These are phyloP conservation scores for Dissostichus mawsoni DNA, from an alignment of 2,113 vertebrate genomes.

Conservation along the genomic window DNA sequence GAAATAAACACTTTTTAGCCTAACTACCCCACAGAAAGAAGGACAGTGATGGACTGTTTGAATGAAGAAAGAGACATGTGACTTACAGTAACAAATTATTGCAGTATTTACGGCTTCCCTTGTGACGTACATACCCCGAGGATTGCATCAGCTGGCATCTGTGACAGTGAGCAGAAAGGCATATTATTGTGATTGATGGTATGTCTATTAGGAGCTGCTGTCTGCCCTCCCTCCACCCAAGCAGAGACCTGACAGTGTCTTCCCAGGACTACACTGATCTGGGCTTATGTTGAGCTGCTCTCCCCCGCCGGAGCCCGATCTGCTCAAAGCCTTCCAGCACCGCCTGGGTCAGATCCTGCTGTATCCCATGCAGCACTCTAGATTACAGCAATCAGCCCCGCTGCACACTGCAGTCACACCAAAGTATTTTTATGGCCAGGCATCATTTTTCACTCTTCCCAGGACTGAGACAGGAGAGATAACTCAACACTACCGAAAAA, in stretches of 20 bases:
- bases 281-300: constrained; percentile 71
- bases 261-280: constrained; percentile 68
- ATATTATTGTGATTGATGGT: constrained; percentile 56
- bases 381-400: constrained; percentile 40
- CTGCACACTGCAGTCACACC: constrained; percentile 42
- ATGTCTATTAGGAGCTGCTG: constrained; percentile 56
- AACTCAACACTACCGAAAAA: constrained; percentile 71
- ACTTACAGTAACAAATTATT: constrained; percentile 53
- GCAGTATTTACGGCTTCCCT: constrained; percentile 50
- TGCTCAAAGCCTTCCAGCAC: constrained; percentile 52
- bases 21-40: constrained; percentile 21
- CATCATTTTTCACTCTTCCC: constrained; percentile 64
- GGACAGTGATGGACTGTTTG: constrained; percentile 10
- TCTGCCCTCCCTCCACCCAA: constrained; percentile 31
- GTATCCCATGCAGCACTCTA: constrained; percentile 44
- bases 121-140: constrained; percentile 28
- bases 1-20: constrained; percentile 1
- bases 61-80: constrained; percentile 20
- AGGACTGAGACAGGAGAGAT: constrained; percentile 50
- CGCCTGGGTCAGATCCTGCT: constrained; percentile 46
- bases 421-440: constrained; percentile 70
- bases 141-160: constrained; percentile 33
- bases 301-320: constrained; percentile 48
- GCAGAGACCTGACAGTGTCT: constrained; percentile 49
- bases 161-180: constrained; percentile 39